Base-by-base conservation (phyloP, 1,140 invertebrate species). In the Nephotettix cincticeps region DNA sequence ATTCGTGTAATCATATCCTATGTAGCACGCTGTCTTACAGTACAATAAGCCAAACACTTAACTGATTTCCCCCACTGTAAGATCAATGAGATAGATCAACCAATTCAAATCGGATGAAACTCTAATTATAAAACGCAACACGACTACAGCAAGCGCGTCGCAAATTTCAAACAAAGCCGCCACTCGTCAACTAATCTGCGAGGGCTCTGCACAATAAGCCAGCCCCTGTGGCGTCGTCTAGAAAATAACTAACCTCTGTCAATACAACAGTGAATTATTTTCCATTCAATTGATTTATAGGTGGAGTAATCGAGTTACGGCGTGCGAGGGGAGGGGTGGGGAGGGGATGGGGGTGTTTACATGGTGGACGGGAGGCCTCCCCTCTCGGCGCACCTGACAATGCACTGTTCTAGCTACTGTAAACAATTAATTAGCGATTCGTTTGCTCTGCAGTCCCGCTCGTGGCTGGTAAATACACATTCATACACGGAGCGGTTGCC, bases 201-300 rank as follows among this genome's bases (percentile, higher is more conserved):
- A 36, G 14, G 32, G 14, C 14, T 14, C 32, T 14, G 4, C 32
- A 6, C 32, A 14, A 36, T 36, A 36, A 36, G 14, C 4, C 32
- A 36, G 32, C 32, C 32, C 32, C 56, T 6, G 56, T 6, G 14
- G 23, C 14, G 14, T n/a, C 21, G 1, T 6, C 6, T 6, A 61
- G 25, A 25, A n/a, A 28, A 61, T 61, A 61, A 61, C 56, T 61
- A 61, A 61, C 56, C 56, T 61, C 9, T 25, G 21, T 21, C 56
- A 61, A 61, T 25, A 25, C 6, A 29, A 1, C 2, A 61, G 56
- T 61, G 56, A 61, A 61, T 61, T 61, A 61, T 61, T 61, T 61
- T 61, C 56, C 56, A 61, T 61, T 61, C 56, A 61, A 61, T 61
- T 61, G 56, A 61, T 61, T 61, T 61, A 61, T 61, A 61, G 56